Evolutionary conservation across 2,797 vertebrate species (phyloP).

Genomic region (Chelmon rostratus): DNA sequence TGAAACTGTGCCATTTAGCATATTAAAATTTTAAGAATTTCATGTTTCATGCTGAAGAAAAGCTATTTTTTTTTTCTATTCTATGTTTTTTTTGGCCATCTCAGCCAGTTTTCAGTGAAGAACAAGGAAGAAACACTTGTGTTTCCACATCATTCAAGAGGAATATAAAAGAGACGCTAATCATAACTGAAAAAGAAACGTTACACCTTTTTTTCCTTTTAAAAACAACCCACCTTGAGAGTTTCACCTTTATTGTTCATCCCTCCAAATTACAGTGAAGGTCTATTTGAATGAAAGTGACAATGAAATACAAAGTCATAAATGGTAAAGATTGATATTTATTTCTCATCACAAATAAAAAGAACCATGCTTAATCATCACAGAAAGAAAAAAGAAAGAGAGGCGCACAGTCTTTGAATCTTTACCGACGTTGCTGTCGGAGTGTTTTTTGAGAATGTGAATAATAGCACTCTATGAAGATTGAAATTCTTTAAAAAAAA

Average conservation of each 20-base stretch:
- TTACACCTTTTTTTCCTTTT: conserved; percentile 3
- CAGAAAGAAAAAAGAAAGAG: conserved; percentile 77
- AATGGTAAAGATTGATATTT: conserved; percentile 89
- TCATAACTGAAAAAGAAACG: not conserved
- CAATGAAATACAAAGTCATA: conserved; percentile 76
- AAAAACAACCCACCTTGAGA: not conserved
- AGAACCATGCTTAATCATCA: conserved; percentile 90
- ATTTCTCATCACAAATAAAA: conserved; percentile 90
- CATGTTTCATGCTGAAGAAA: conserved; percentile 2
- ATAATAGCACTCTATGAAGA: conserved; percentile 87
- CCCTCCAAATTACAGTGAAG: conserved; percentile 15
- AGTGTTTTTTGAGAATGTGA: conserved; percentile 76
- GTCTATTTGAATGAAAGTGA: conserved; percentile 27
- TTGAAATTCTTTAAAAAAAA: conserved; percentile 84
- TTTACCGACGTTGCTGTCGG: conserved; percentile 65
- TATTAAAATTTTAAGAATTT: conserved; percentile 10
- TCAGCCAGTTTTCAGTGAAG: not conserved
- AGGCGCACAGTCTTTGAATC: conserved; percentile 80
- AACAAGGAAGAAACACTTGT: conserved; percentile 2
- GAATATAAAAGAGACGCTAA: conserved; percentile 5
- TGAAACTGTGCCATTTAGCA: conserved; percentile 14
- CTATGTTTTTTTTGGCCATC: not conserved
- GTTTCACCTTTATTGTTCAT: conserved; percentile 12
- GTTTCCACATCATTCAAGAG: not conserved
- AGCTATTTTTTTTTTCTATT: conserved; percentile 11